These are phyloP conservation scores for Eclectus roratus DNA, from an alignment of 2,113 vertebrate genomes.

Conservation along the genomic window DNA sequence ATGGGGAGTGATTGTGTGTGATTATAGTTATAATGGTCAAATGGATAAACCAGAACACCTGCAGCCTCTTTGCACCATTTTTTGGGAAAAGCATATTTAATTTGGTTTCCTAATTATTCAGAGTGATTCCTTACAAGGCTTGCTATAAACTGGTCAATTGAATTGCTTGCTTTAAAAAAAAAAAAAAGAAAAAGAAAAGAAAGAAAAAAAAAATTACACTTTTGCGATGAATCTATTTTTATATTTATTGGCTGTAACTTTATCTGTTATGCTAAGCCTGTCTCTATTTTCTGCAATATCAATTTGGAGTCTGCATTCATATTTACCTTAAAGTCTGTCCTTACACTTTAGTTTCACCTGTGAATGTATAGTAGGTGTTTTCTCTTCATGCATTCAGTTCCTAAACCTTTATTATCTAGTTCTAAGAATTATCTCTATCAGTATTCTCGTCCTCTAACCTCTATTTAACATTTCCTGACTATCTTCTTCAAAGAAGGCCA, in stretches of 20 bases:
- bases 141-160: background rate
- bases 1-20: background rate
- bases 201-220: background rate
- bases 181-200: no score
- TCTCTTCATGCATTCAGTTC: background rate
- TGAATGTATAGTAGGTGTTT: background rate
- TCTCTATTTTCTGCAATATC: background rate
- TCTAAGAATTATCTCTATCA: background rate
- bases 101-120: background rate
- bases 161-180: background rate
- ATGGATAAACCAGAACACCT: background rate
- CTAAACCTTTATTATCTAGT: background rate
- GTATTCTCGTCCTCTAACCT: background rate
- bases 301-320: background rate
- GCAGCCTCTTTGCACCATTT: fast-evolving
- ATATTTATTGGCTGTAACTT: background rate
- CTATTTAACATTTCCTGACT: background rate
- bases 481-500: background rate
- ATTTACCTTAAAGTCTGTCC: background rate
- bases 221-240: background rate
- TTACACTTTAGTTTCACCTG: background rate
- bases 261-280: background rate
- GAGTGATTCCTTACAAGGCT: background rate
- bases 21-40: background rate
- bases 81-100: background rate